Conservation (phyloP, 2,888 invertebrate species). For the Drosophila emarginata region DNA sequence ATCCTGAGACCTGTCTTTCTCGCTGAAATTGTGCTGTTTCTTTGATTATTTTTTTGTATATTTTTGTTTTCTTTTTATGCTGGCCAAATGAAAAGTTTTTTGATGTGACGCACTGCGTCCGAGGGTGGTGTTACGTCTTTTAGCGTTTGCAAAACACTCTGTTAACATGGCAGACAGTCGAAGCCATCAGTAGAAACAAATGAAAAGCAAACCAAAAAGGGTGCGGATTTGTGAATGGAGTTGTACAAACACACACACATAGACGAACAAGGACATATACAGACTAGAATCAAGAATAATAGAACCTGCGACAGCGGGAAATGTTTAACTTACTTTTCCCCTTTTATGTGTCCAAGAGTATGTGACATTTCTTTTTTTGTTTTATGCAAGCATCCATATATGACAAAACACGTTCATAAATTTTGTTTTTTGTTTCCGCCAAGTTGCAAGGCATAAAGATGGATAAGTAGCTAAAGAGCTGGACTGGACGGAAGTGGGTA, state of each 20-base stretch:
- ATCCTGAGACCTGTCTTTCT: conserved; percentile 33
- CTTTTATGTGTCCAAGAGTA: conserved; percentile 21
- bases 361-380: background rate
- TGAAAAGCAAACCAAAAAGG: conserved; percentile 13
- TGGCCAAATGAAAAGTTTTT: conserved; percentile 24
- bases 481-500: conserved; percentile 1
- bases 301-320: conserved; percentile 6
- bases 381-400: conserved; percentile 41
- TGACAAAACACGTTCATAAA: conserved; percentile 69
- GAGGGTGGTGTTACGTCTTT: conserved; percentile 21
- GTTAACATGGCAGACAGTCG: conserved; percentile 31
- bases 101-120: conserved; percentile 35
- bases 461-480: conserved; percentile 56
- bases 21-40: conserved; percentile 1
- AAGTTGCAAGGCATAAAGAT: conserved; percentile 55
- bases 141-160: conserved; percentile 18
- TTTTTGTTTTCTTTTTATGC: background rate
- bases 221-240: conserved; percentile 7
- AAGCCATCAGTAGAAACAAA: conserved; percentile 17
- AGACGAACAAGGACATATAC: background rate
- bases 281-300: conserved; percentile 1
- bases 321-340: conserved; percentile 25
- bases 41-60: background rate
- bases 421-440: conserved; percentile 60
- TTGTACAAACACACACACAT: background rate